Evolutionary conservation across 1,140 invertebrate species (phyloP).

Genomic region (Drosophila sechellia): DNA sequence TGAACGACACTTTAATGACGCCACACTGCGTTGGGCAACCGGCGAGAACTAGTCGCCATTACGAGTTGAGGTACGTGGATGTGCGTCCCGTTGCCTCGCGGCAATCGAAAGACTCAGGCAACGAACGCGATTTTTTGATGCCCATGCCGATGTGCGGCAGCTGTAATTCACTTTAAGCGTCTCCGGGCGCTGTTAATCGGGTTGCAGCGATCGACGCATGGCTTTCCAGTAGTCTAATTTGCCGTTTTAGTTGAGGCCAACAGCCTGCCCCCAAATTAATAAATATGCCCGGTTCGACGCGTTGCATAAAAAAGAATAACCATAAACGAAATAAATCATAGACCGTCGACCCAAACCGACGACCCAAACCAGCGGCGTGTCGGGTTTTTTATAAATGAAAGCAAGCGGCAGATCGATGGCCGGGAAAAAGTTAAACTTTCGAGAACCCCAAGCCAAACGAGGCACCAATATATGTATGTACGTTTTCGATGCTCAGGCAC

Average conservation of each 20-base stretch:
- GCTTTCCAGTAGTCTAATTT: conserved; percentile 68
- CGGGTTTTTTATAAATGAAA: conserved; percentile 68
- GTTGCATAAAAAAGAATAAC: conserved; percentile 9
- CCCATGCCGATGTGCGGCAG: background rate
- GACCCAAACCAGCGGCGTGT: conserved; percentile 54
- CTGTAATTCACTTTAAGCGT: conserved; percentile 61
- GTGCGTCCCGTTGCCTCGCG: conserved; percentile 40
- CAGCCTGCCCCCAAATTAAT: conserved; percentile 59
- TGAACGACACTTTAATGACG: conserved; percentile 65
- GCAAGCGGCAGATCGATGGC: conserved; percentile 23
- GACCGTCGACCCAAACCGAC: conserved; percentile 19
- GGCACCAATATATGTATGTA: background rate
- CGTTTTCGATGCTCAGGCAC: conserved; percentile 54
- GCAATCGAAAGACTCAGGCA: conserved; percentile 62
- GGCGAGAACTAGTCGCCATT: conserved; percentile 56
- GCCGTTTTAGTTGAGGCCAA: conserved; percentile 51
- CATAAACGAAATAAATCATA: conserved; percentile 50
- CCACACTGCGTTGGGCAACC: conserved; percentile 57
- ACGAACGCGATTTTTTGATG: conserved; percentile 38
- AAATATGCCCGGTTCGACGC: conserved; percentile 29
- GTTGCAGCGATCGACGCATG: conserved; percentile 47
- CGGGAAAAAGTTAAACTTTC: conserved; percentile 36
- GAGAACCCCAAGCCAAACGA: background rate
- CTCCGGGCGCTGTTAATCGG: conserved; percentile 53
- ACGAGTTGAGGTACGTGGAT: conserved; percentile 16